Conservation (phyloP, 2,113 vertebrate genomes). For the Calyptommatus sinebrachiatus region DNA sequence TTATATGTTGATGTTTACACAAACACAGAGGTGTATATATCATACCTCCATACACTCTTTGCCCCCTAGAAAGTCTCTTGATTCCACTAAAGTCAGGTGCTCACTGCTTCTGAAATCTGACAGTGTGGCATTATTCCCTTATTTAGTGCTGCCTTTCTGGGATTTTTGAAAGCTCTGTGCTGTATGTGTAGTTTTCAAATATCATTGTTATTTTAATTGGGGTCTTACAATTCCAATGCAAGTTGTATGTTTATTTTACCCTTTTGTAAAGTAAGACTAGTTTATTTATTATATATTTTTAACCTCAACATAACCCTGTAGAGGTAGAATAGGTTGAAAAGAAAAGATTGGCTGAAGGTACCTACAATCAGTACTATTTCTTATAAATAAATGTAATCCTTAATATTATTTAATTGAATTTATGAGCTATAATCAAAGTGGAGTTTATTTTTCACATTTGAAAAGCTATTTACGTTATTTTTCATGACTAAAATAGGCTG, state of each 20-base stretch:
- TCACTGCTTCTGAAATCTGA: too few species aligned
- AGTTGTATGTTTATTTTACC: neutral
- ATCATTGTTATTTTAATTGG: too few species aligned
- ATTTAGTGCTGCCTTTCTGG: too few species aligned
- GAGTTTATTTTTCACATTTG: conserved; percentile 30
- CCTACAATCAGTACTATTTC: neutral
- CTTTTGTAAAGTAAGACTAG: neutral
- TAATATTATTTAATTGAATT: neutral
- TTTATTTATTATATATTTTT: neutral
- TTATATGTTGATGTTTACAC: neutral
- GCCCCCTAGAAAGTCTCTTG: too few species aligned
- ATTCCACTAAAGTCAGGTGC: too few species aligned
- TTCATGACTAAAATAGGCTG: conserved; percentile 40
- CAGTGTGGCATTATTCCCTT: too few species aligned
- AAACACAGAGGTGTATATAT: neutral
- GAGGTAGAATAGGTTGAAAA: neutral
- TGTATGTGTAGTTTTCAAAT: too few species aligned
- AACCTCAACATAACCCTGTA: neutral
- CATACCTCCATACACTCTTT: neutral
- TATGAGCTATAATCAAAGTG: conserved; percentile 10
- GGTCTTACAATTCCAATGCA: too few species aligned
- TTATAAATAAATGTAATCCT: neutral
- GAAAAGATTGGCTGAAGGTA: neutral
- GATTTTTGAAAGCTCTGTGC: too few species aligned
- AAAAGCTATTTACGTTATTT: conserved; percentile 41